Conservation (phyloP, 2,888 invertebrate species). For the Ommatoiulus sabulosus region DNA sequence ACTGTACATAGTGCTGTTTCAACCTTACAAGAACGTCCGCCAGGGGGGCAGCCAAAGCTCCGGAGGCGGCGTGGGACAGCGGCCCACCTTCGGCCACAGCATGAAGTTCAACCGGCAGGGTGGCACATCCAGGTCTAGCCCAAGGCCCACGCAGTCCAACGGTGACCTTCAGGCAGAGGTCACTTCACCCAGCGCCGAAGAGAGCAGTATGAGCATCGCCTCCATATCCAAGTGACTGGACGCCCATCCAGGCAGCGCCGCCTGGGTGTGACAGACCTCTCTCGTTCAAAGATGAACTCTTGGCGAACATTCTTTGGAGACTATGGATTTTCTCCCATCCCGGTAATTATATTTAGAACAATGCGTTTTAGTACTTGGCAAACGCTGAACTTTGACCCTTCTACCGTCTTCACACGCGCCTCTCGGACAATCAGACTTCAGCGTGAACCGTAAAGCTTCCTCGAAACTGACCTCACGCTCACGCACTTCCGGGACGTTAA, state of each 20-base stretch:
- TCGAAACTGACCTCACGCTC: too few relatives aligned
- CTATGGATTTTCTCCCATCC: neutral
- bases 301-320: neutral
- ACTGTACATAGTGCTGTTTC: slow-evolving; percentile 81
- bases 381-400: neutral
- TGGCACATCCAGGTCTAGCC: slow-evolving; percentile 61
- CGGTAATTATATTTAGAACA: neutral
- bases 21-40: slow-evolving; percentile 83
- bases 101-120: slow-evolving; percentile 67
- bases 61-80: slow-evolving; percentile 57
- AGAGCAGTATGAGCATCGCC: slow-evolving; percentile 63
- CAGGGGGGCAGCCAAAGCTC: slow-evolving; percentile 68
- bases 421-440: neutral
- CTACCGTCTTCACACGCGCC: neutral
- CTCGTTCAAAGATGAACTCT: too few relatives aligned
- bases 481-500: neutral
- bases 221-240: slow-evolving; percentile 59
- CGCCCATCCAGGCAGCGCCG: neutral
- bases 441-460: too few relatives aligned
- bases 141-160: slow-evolving; percentile 64
- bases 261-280: too few relatives aligned
- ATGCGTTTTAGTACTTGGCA: neutral
- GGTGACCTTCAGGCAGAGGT: slow-evolving; percentile 65
- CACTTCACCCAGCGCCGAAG: slow-evolving; percentile 66
- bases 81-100: slow-evolving; percentile 60